Conservation (phyloP, 2,888 invertebrate genomes). For the Spilosoma lubricipeda region DNA sequence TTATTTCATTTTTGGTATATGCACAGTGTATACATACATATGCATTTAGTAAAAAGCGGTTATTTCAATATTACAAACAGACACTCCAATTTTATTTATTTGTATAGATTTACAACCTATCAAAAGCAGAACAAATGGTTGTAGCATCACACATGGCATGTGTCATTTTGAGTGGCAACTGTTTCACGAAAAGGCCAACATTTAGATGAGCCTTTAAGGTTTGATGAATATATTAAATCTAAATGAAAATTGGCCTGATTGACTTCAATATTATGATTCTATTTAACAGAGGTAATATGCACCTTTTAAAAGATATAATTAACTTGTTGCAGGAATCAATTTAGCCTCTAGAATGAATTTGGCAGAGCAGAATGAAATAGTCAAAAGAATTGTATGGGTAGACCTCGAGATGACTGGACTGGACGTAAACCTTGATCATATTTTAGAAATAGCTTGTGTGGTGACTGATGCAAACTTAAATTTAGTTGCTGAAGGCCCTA, state of each 20-base stretch:
- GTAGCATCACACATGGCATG: too few relatives aligned
- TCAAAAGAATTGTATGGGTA: slow-evolving; percentile 89
- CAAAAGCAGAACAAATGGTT: neutral
- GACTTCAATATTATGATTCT: neutral
- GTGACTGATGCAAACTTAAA: slow-evolving; percentile 94
- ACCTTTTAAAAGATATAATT: neutral
- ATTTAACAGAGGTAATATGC: too few relatives aligned
- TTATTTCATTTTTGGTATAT: too few relatives aligned
- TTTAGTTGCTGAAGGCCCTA: slow-evolving; percentile 90
- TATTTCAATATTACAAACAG: too few relatives aligned
- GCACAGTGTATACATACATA: too few relatives aligned
- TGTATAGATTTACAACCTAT: too few relatives aligned
- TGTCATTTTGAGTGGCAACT: too few relatives aligned
- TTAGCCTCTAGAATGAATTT: slow-evolving; percentile 29
- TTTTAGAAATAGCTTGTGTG: slow-evolving; percentile 96
- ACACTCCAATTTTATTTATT: too few relatives aligned
- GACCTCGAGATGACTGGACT: slow-evolving; percentile 97
- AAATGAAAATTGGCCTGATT: neutral
- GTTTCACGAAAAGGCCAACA: too few relatives aligned
- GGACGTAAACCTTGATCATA: slow-evolving; percentile 90
- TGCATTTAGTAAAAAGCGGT: too few relatives aligned
- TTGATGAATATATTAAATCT: too few relatives aligned
- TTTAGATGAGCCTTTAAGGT: too few relatives aligned
- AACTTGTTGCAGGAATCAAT: slow-evolving; percentile 27
- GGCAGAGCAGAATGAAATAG: slow-evolving; percentile 49